Percentiles rank a stretch among this genome's conserved stretches.
phyloP scores from a whole-genome alignment of 2,113 vertebrate species.

The Emydura subglobosa region DNA sequence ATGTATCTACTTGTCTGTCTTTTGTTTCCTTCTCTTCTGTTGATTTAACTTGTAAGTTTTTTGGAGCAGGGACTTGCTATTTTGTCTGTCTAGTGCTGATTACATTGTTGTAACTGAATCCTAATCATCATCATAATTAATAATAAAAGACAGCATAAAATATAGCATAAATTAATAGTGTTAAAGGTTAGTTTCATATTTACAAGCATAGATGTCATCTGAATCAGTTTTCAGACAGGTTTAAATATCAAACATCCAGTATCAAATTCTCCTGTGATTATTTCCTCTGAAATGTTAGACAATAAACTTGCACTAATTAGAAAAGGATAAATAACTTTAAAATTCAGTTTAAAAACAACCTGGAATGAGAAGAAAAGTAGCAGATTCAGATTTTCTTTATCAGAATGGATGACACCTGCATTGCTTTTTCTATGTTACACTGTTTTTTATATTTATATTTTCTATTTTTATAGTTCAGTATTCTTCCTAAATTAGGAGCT shows the following conservation, averaged over 20 bases:
- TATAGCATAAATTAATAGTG: neutral
- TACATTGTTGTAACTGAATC: neutral
- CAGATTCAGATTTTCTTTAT: neutral
- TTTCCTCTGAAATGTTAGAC: conserved; percentile 39
- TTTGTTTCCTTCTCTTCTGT: neutral
- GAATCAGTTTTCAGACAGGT: conserved; percentile 26
- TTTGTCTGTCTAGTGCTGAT: neutral
- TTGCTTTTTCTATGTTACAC: conserved; percentile 25
- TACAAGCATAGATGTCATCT: neutral
- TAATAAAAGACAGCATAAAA: neutral
- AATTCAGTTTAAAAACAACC: neutral
- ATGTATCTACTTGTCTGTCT: neutral
- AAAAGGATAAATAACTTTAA: neutral
- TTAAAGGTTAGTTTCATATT: neutral
- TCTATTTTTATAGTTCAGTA: conserved; percentile 41
- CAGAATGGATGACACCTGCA: conserved; percentile 4
- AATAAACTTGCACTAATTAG: conserved; percentile 16
- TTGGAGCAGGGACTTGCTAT: neutral
- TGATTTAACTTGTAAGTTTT: neutral
- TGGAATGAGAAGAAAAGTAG: neutral
- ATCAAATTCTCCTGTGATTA: neutral
- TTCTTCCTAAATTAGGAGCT: conserved; percentile 71
- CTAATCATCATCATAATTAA: rapidly evolving
- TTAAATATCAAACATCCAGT: conserved; percentile 1
- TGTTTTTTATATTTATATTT: conserved; percentile 73